These are phyloP conservation scores for Arenaria interpres DNA, from an alignment of 2,113 vertebrate species.

Conservation along the genomic window DNA sequence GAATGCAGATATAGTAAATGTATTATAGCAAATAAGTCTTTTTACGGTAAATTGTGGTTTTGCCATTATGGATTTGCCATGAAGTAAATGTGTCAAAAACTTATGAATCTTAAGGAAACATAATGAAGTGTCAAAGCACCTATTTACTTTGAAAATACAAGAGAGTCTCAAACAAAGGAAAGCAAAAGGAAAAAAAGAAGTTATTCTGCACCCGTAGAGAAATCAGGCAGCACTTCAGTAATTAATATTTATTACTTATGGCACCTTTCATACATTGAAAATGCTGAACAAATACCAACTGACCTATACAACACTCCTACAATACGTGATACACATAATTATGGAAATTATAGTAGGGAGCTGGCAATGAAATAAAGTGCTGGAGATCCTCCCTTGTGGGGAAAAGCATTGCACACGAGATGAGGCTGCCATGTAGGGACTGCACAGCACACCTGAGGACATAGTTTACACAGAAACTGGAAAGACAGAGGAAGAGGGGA, in stretches of 20 bases:
- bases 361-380: not conserved
- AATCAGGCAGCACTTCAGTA: not conserved
- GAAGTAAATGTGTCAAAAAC: conserved; percentile 57
- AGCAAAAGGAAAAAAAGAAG: not conserved
- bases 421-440: not conserved
- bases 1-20: conserved; percentile 12
- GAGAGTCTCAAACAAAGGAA: not conserved
- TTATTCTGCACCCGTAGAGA: not conserved
- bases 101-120: conserved; percentile 49
- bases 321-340: conserved; percentile 1
- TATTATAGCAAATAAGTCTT: conserved; percentile 35
- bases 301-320: conserved; percentile 33
- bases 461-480: not conserved
- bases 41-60: conserved; percentile 41
- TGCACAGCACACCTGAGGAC: not conserved
- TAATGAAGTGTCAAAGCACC: conserved; percentile 3
- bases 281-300: conserved; percentile 46
- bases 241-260: conserved; percentile 63
- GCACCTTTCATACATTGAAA: conserved; percentile 16
- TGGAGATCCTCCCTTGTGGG: not conserved
- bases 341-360: conserved; percentile 7
- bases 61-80: conserved; percentile 41
- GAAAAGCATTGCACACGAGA: not conserved
- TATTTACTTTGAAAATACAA: conserved; percentile 23
- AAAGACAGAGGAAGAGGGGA: not conserved